A percentile compares a stretch with the other conserved stretches of the same genome.
Evolutionary conservation across 2,888 invertebrate genomes (phyloP).

Genomic region (Asteroscopus sphinx): DNA sequence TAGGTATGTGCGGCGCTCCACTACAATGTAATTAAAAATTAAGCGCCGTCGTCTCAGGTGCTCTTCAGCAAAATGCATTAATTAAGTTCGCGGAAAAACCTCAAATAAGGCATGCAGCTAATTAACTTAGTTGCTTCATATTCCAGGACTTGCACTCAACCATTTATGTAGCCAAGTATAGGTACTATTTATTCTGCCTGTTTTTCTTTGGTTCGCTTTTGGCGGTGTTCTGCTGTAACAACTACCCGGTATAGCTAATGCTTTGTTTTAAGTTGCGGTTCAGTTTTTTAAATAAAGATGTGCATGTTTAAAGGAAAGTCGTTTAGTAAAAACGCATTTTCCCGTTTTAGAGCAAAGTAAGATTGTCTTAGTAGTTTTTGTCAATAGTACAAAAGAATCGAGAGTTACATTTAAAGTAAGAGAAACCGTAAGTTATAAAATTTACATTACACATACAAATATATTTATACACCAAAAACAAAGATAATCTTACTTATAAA

Average conservation of each 20-base stretch:
- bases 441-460: no score
- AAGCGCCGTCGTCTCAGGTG: slow-evolving; percentile 75
- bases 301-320: slow-evolving; percentile 10
- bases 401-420: no score
- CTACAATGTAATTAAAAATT: slow-evolving; percentile 77
- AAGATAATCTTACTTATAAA: no score
- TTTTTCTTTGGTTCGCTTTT: slow-evolving; percentile 31
- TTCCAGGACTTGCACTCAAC: slow-evolving; percentile 17
- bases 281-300: slow-evolving; percentile 39
- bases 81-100: slow-evolving; percentile 78
- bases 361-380: no score
- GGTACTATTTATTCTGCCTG: slow-evolving; percentile 37
- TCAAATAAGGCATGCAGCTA: slow-evolving; percentile 71
- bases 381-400: no score
- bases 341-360: no score
- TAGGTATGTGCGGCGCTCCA: slow-evolving; percentile 37
- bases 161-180: slow-evolving; percentile 15
- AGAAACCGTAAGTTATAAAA: no score
- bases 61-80: slow-evolving; percentile 79
- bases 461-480: no score
- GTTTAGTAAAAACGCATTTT: no score
- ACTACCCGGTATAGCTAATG: slow-evolving; percentile 19
- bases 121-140: slow-evolving; percentile 70
- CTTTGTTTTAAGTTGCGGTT: slow-evolving; percentile 29
- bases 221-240: slow-evolving; percentile 31